Percentiles rank a stretch among this genome's conserved stretches.
Conservation (phyloP, 2,797 vertebrate genomes). For the Neoniphon sammara region DNA sequence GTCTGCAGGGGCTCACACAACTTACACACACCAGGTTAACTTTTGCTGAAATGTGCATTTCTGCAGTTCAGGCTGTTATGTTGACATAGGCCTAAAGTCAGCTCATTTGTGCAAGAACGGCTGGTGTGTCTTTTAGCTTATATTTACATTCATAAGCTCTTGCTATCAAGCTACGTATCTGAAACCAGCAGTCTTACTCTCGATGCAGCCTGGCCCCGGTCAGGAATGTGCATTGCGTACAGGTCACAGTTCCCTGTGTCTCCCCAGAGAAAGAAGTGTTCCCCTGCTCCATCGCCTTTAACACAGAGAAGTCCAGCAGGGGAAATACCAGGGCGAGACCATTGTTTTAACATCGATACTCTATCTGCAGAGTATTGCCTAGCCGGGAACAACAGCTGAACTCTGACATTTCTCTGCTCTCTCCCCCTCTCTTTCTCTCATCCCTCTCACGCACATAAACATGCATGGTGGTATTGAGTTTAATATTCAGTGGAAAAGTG, state of each 20-base stretch:
- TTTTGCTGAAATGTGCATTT: constrained; percentile 22
- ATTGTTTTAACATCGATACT: constrained; percentile 68
- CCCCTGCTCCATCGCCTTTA: constrained; percentile 45
- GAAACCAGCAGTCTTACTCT: too few species aligned
- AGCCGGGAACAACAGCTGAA: constrained; percentile 50
- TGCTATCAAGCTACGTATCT: neutral
- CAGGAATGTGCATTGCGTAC: constrained; percentile 55
- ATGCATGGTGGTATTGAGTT: neutral
- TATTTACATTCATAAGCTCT: constrained; percentile 16
- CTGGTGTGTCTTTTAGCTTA: neutral
- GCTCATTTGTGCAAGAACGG: constrained; percentile 3
- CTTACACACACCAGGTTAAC: neutral
- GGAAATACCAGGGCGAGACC: constrained; percentile 70
- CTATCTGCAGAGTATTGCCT: constrained; percentile 51
- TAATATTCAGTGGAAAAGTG: neutral
- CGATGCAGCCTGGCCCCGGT: constrained; percentile 6
- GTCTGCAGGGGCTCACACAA: neutral
- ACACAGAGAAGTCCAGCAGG: constrained; percentile 52
- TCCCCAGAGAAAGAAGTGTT: constrained; percentile 45
- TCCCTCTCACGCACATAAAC: neutral
- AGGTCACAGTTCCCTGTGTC: constrained; percentile 43
- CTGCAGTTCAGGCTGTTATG: neutral
- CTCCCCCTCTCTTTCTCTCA: neutral
- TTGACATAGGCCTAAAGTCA: neutral
- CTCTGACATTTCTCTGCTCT: constrained; percentile 53